Percentiles rank a stretch among this genome's conserved stretches.
Conservation (phyloP, 2,797 vertebrate species). For the Microchirus variegatus region DNA sequence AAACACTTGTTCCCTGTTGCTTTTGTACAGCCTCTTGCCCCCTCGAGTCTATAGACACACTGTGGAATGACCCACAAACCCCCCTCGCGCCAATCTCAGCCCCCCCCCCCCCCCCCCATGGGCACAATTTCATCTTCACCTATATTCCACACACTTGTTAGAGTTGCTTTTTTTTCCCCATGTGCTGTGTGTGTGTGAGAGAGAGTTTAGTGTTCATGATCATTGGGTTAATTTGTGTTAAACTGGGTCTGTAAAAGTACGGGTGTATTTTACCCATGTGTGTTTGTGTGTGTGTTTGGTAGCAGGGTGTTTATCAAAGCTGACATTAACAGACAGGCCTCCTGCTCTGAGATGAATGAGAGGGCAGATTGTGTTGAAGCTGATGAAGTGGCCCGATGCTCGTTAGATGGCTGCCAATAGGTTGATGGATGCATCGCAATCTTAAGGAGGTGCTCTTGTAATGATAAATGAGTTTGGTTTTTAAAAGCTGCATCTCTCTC, state of each 20-base stretch:
- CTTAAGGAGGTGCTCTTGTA: conserved; percentile 35
- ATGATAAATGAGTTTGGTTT: conserved; percentile 48
- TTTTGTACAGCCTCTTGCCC: no score
- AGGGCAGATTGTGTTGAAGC: conserved; percentile 62
- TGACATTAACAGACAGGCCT: conserved; percentile 57
- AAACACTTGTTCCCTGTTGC: no score
- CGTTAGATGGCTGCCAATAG: conserved; percentile 56
- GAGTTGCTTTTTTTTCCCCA: no score
- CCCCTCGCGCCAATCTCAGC: no score
- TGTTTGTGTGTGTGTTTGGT: conserved; percentile 1
- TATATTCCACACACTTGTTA: no score
- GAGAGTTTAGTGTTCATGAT: background rate
- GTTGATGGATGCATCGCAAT: conserved; percentile 59
- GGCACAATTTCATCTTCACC: no score
- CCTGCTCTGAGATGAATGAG: conserved; percentile 62
- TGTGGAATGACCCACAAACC: no score
- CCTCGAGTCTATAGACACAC: no score
- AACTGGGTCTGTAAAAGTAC: background rate
- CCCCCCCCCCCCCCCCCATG: no score
- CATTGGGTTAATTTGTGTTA: no score
- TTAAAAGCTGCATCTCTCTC: conserved; percentile 22
- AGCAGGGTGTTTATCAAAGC: background rate
- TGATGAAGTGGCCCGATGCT: conserved; percentile 65
- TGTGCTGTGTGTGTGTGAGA: background rate
- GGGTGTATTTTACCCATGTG: background rate